Conservation (phyloP, 2,888 invertebrate genomes). For the Troglohyphantes excavatus region DNA sequence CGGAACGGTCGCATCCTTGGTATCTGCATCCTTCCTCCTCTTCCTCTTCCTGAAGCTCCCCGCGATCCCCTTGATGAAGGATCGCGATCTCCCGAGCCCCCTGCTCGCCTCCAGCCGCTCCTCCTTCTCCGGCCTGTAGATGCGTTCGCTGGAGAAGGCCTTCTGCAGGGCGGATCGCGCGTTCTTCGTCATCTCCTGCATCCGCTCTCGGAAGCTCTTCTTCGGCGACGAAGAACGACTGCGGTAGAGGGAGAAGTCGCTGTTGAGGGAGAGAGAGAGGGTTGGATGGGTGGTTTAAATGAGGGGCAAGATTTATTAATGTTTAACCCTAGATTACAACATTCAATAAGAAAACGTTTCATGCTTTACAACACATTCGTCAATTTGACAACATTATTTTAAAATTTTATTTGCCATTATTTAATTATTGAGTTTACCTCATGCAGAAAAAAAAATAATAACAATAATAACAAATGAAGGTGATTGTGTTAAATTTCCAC, state of each 20-base stretch:
- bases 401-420: no score
- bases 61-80: constrained; percentile 65
- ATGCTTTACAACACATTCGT: no score
- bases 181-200: constrained; percentile 56
- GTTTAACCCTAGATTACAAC: no score
- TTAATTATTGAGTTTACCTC: no score
- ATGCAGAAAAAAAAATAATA: no score
- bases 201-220: constrained; percentile 58
- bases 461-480: no score
- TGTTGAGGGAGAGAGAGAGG: not conserved
- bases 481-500: no score
- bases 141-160: constrained; percentile 77
- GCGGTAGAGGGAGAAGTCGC: constrained; percentile 72
- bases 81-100: constrained; percentile 51
- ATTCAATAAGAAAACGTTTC: no score
- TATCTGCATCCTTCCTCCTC: constrained; percentile 39
- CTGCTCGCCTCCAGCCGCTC: constrained; percentile 68
- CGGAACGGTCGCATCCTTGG: constrained; percentile 14
- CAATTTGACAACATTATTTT: no score
- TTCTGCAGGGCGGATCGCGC: constrained; percentile 73
- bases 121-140: constrained; percentile 73
- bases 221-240: constrained; percentile 66
- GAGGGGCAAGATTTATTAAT: no score
- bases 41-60: constrained; percentile 64
- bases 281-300: no score